A percentile compares a stretch with the other conserved stretches of the same genome.
Conservation (phyloP, 1,140 invertebrate species). For the Nilaparvata lugens region DNA sequence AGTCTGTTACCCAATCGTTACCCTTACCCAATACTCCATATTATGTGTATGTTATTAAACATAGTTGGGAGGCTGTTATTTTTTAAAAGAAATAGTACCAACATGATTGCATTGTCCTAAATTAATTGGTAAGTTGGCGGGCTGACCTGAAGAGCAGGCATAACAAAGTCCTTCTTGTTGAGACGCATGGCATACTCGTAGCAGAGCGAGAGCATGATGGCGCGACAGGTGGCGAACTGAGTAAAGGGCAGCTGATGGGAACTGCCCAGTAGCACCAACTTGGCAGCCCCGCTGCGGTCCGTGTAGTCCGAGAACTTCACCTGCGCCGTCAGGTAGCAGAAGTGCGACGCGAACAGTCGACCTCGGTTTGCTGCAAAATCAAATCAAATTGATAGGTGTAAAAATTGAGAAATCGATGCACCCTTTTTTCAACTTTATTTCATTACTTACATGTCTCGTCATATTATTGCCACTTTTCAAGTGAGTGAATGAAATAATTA, state of each 20-base stretch:
- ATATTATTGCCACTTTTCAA: too few relatives aligned
- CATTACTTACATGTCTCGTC: too few relatives aligned
- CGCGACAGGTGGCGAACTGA: constrained; percentile 70
- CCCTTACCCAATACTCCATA: too few relatives aligned
- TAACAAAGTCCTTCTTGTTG: constrained; percentile 59
- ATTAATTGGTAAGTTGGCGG: constrained; percentile 18
- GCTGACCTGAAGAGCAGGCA: constrained; percentile 58
- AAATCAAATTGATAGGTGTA: constrained; percentile 10
- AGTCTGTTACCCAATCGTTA: too few relatives aligned
- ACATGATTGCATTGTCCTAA: neutral
- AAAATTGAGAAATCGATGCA: too few relatives aligned
- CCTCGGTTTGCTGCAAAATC: constrained; percentile 47
- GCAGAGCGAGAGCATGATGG: constrained; percentile 88
- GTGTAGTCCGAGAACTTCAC: constrained; percentile 57
- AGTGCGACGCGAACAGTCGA: constrained; percentile 78
- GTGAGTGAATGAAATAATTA: too few relatives aligned
- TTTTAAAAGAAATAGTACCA: neutral
- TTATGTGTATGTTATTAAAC: too few relatives aligned
- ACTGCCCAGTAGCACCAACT: constrained; percentile 71
- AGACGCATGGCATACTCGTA: constrained; percentile 87
- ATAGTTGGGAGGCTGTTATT: constrained; percentile 5
- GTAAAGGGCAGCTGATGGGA: constrained; percentile 48
- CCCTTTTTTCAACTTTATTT: neutral
- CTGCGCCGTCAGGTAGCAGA: constrained; percentile 86
- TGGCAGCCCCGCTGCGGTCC: constrained; percentile 47